Conservation (phyloP, 2,113 vertebrate species). For the Connochaetes taurinus region DNA sequence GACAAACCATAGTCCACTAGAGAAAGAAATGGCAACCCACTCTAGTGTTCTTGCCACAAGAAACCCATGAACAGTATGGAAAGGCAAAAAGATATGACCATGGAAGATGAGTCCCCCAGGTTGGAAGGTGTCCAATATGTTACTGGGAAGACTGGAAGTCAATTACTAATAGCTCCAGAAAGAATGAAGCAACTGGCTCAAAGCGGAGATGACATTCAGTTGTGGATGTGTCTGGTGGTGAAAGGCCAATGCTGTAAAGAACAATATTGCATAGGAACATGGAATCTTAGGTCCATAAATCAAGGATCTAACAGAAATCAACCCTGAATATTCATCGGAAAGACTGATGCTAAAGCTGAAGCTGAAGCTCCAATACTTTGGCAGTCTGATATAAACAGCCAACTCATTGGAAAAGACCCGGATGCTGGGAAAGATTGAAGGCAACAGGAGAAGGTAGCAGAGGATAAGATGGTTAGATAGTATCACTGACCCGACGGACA, state of each 20-base stretch:
- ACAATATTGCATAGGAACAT: background rate
- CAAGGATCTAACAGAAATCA: background rate
- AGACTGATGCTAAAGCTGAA: background rate
- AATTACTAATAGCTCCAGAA: background rate
- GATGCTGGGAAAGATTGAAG: background rate
- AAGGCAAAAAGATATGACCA: background rate
- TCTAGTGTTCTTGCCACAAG: background rate
- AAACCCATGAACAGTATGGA: background rate
- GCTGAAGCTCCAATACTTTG: background rate
- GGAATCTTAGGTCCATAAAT: background rate
- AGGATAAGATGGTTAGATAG: background rate
- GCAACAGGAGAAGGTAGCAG: background rate
- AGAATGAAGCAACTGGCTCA: background rate
- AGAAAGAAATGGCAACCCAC: background rate
- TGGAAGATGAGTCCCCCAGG: background rate
- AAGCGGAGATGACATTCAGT: background rate
- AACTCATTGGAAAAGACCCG: background rate
- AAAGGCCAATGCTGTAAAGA: background rate
- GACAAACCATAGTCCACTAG: background rate
- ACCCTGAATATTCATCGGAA: background rate
- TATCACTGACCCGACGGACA: background rate
- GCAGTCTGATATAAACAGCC: background rate
- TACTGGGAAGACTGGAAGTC: background rate
- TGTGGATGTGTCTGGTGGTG: background rate
- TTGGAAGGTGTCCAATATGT: background rate